Conservation (phyloP, 1,140 invertebrate species). For the Gryon sp. region DNA sequence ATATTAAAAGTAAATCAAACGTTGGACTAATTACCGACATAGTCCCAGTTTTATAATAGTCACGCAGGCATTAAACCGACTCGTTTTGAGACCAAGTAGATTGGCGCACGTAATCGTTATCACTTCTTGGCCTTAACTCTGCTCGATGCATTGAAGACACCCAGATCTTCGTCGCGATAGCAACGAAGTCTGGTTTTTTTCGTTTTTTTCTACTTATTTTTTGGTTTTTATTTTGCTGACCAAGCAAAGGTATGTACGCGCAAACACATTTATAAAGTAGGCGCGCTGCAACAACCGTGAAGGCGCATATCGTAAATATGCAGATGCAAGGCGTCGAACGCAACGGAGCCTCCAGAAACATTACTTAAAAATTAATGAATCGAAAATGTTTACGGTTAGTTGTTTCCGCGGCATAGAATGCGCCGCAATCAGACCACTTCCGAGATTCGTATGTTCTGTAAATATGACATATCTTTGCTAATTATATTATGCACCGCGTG, state of each 20-base stretch:
- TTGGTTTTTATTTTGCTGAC: conserved; percentile 20
- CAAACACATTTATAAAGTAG: conserved; percentile 49
- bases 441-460: conserved; percentile 48
- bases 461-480: conserved; percentile 48
- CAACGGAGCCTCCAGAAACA: conserved; percentile 40
- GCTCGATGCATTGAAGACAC: conserved; percentile 34
- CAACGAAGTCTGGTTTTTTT: conserved; percentile 23
- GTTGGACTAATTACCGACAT: conserved; percentile 32
- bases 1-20: conserved; percentile 38
- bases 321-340: conserved; percentile 56
- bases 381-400: conserved; percentile 61
- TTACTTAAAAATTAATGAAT: conserved; percentile 65
- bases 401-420: conserved; percentile 60
- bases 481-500: too few relatives aligned
- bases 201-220: not conserved
- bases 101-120: conserved; percentile 48
- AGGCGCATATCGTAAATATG: conserved; percentile 62
- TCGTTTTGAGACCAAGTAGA: conserved; percentile 21
- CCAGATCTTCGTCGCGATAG: conserved; percentile 38
- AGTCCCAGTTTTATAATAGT: conserved; percentile 30
- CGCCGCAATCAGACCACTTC: conserved; percentile 55
- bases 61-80: conserved; percentile 10
- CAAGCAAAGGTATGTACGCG: conserved; percentile 13
- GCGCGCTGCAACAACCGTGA: conserved; percentile 56
- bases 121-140: conserved; percentile 39